Evolutionary conservation across 2,797 vertebrate species (phyloP).

Genomic region (Mormyrus hasselquistii): DNA sequence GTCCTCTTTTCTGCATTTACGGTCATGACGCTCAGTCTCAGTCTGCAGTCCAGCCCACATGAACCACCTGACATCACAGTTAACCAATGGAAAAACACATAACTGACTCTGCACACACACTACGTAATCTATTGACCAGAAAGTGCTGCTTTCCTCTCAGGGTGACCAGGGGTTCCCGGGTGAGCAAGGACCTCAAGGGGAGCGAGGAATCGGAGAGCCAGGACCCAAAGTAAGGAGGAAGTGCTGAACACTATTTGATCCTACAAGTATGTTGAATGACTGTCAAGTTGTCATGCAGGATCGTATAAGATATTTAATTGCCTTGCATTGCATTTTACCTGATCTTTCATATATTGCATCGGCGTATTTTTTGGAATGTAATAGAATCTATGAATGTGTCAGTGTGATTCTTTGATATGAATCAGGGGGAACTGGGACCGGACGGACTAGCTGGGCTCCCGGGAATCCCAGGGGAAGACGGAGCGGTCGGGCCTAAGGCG

Average conservation of each 20-base stretch:
- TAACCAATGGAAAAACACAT: background rate
- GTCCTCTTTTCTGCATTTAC: background rate
- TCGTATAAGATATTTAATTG: background rate
- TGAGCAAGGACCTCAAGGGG: conserved; percentile 64
- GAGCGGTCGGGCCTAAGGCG: conserved; percentile 71
- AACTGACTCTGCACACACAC: background rate
- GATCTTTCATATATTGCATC: background rate
- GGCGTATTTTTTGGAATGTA: background rate
- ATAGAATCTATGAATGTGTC: background rate
- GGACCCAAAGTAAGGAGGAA: conserved; percentile 62
- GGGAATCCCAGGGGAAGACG: conserved; percentile 70
- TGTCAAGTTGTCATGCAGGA: background rate
- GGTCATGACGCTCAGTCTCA: background rate
- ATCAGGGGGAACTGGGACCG: conserved; percentile 67
- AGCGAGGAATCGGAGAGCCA: conserved; percentile 56
- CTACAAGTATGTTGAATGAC: background rate
- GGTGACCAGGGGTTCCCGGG: conserved; percentile 74
- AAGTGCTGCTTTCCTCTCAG: conserved; percentile 43
- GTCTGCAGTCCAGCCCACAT: background rate
- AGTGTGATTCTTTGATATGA: background rate
- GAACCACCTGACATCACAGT: background rate
- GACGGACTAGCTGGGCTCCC: conserved; percentile 62
- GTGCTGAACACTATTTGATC: background rate
- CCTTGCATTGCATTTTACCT: background rate
- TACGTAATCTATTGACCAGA: background rate